Evolutionary conservation across 2,888 invertebrate genomes (phyloP).

Genomic region (Apamea anceps): DNA sequence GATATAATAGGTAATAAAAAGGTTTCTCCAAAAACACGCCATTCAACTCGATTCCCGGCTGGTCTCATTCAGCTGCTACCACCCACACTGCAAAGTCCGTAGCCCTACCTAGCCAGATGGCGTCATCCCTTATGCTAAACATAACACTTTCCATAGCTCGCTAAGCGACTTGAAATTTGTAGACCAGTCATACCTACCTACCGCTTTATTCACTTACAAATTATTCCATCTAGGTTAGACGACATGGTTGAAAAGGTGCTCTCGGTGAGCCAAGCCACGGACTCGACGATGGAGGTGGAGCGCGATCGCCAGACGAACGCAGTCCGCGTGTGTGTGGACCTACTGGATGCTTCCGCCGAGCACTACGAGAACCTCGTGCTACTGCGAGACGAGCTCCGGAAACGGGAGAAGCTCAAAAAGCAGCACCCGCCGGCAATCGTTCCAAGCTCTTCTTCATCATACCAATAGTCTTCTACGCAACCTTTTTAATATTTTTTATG

Average conservation of each 20-base stretch:
- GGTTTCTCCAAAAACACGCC: neutral
- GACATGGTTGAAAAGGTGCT: conserved; percentile 84
- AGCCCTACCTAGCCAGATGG: neutral
- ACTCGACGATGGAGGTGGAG: conserved; percentile 79
- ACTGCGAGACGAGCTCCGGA: conserved; percentile 80
- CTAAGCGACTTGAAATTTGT: neutral
- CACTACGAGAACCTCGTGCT: conserved; percentile 85
- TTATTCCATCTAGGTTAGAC: conserved; percentile 71
- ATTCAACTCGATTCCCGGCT: too few species aligned
- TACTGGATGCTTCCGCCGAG: conserved; percentile 82
- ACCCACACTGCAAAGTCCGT: neutral
- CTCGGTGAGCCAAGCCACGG: conserved; percentile 78
- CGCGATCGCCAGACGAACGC: conserved; percentile 78
- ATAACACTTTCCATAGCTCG: neutral
- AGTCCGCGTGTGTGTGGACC: conserved; percentile 77
- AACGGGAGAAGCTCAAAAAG: conserved; percentile 67
- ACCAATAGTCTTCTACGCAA: neutral
- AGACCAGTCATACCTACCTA: neutral
- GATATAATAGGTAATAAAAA: too few species aligned
- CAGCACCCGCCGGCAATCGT: conserved; percentile 81
- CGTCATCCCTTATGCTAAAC: neutral
- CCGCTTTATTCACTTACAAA: neutral
- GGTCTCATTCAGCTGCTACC: too few species aligned
- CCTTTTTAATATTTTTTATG: neutral
- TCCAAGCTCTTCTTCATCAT: conserved; percentile 70